Evolutionary conservation across 2,888 invertebrate genomes (phyloP), one percentile per base, ranked within the genome.

Genomic region (Lobophora halterata): DNA sequence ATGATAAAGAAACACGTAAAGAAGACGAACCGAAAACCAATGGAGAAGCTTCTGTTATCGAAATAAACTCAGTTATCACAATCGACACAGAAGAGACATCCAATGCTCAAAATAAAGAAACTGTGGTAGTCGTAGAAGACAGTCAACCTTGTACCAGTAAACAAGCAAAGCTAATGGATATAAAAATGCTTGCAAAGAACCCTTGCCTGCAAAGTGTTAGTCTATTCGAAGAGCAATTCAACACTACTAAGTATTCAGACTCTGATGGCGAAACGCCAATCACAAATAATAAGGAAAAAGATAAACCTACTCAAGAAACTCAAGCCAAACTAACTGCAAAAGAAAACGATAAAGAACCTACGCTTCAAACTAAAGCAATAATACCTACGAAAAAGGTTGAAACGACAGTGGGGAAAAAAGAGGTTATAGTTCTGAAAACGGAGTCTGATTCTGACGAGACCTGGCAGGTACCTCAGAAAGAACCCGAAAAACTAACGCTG

Each of bases 171-270:
- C n/a, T n/a, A n/a, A 23, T 20, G 3, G 5, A 8, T 16, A 17
- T 14, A 24, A 12, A 6, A 18, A 9, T 1, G 14, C 23, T 7
- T 11, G 29, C 32, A 4, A 46, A 38, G 27, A 83, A 82, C 26
- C 78, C 77, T 2, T 81, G 81, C 45, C 62, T 79, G 9, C 63
- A 77, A 56, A 81, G 73, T 51, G 71, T 81, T 5, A 83, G 73
- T 52, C 56, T 82, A 14, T 81, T 61, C 57, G 74, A 61, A 11
- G 77, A 79, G 49, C 67, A 73, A 38, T 73, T 75, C 23, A 67
- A 69, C 12, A 59, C 55, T 12, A 44, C 45, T 1, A 66, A 66
- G 49, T 71, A 71, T 33, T 71, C 69, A 1, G 73, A 73, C 19
- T 61, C 62, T 7, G 65, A 66, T 44, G 64, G 63, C 14, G 50